A percentile compares a stretch with the other conserved stretches of the same genome.
These are phyloP conservation scores for Mactromeris polynyma DNA, from an alignment of 2,888 invertebrate species.

Conservation along the genomic window DNA sequence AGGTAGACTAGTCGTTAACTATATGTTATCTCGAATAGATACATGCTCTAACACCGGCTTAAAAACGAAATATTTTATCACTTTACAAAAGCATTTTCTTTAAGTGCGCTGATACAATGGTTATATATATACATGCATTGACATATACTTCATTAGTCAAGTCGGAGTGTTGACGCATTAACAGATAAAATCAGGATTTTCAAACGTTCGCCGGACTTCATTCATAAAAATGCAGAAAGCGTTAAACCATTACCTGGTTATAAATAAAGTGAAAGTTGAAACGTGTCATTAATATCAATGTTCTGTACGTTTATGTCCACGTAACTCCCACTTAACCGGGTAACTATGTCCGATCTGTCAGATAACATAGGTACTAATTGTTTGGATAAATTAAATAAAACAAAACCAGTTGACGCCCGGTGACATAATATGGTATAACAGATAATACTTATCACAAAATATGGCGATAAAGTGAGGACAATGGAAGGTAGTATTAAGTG, in stretches of 20 bases:
- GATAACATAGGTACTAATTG: conserved; percentile 34
- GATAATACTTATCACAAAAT: conserved; percentile 15
- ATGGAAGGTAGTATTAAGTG: conserved; percentile 3
- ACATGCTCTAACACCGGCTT: background rate
- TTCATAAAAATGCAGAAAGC: conserved; percentile 32
- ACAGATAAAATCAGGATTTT: background rate
- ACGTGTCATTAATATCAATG: background rate
- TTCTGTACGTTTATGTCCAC: background rate
- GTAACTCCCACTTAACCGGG: background rate
- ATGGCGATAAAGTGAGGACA: background rate
- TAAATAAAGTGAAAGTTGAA: conserved; percentile 15
- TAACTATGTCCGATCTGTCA: conserved; percentile 24
- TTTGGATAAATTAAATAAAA: conserved; percentile 41
- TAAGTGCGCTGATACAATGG: background rate
- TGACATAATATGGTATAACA: background rate
- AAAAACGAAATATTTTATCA: background rate
- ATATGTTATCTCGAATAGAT: conserved; percentile 11
- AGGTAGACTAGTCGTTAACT: conserved; percentile 35
- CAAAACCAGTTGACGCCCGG: conserved; percentile 31
- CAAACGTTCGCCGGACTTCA: background rate
- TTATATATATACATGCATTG: background rate
- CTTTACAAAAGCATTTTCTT: background rate
- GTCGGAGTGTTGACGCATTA: background rate
- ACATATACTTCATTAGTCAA: background rate
- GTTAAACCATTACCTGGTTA: conserved; percentile 13